Conservation (phyloP, 2,797 vertebrate genomes). For the Pantherophis vulpinus region DNA sequence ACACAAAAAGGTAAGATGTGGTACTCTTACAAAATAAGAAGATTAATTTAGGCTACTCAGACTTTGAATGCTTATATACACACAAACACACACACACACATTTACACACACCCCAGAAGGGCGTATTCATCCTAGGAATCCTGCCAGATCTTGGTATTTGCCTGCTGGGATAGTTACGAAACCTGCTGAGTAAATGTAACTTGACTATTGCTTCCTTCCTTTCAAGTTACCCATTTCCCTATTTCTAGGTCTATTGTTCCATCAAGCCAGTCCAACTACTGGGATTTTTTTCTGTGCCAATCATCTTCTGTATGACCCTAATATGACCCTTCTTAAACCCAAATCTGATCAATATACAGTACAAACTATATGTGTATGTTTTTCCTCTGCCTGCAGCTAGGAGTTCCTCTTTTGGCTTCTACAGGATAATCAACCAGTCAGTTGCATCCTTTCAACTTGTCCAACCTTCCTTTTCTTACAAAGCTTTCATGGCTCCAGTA, state of each 20-base stretch:
- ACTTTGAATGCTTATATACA: conserved; percentile 12
- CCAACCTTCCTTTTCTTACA: background rate
- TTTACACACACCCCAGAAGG: background rate
- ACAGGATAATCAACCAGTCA: background rate
- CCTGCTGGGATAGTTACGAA: conserved; percentile 11
- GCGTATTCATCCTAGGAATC: conserved; percentile 13
- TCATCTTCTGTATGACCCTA: background rate
- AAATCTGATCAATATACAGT: background rate
- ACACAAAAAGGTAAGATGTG: background rate
- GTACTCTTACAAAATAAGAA: background rate
- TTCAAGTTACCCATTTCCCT: background rate
- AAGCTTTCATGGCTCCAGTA: background rate
- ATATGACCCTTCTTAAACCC: background rate
- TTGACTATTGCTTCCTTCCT: background rate
- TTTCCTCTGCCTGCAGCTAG: background rate
- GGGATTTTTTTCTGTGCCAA: background rate
- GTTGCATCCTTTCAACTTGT: background rate
- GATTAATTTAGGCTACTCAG: background rate
- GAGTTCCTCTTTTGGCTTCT: background rate
- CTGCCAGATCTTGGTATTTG: conserved; percentile 6
- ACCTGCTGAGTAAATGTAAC: conserved; percentile 11
- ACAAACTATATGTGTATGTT: background rate
- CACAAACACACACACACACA: background rate
- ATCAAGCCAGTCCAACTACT: background rate
- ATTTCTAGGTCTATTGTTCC: background rate